Conservation (phyloP, 2,888 invertebrate genomes). For the Stenodema calcarata region DNA sequence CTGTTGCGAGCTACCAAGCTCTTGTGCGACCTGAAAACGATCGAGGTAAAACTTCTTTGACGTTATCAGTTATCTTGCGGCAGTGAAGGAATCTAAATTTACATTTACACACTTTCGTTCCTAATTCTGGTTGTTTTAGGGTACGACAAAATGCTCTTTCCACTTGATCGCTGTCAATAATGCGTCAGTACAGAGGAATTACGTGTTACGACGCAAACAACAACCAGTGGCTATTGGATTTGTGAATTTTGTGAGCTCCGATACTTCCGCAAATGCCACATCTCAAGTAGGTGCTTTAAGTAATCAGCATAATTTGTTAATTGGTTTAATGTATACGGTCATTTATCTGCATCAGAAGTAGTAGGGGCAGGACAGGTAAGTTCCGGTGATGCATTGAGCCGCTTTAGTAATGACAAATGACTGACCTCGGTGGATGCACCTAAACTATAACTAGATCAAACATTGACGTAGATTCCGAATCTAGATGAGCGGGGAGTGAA, state of each 20-base stretch:
- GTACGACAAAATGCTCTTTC: slow-evolving; percentile 14
- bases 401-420: too few relatives aligned
- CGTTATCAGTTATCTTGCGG: background rate
- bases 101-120: background rate
- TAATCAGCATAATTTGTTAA: too few relatives aligned
- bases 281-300: background rate
- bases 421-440: too few relatives aligned
- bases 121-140: background rate
- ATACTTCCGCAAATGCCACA: background rate
- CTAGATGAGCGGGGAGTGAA: too few relatives aligned
- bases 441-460: too few relatives aligned
- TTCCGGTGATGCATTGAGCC: too few relatives aligned
- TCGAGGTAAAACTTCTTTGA: background rate
- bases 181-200: background rate
- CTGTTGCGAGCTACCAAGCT: slow-evolving; percentile 23
- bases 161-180: background rate
- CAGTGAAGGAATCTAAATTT: background rate
- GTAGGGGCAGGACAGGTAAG: too few relatives aligned
- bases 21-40: slow-evolving; percentile 12
- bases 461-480: too few relatives aligned
- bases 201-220: background rate
- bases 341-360: too few relatives aligned
- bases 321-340: too few relatives aligned
- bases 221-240: background rate
- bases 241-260: slow-evolving; percentile 31